phyloP scores from a whole-genome alignment of 1,140 invertebrate genomes.

The Dendroctonus valens region DNA sequence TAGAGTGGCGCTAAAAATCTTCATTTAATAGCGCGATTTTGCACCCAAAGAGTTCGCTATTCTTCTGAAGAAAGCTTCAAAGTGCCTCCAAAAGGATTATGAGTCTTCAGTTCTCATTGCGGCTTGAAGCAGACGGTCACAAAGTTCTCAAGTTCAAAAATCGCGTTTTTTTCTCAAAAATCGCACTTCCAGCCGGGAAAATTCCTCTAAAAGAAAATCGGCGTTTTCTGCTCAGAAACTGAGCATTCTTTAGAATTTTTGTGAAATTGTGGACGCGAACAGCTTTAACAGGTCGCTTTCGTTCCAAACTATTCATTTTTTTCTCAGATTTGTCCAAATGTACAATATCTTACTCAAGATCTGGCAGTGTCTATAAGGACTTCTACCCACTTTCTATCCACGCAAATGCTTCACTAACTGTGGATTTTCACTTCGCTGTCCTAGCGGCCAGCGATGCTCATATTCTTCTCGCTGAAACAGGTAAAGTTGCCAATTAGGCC shows the following conservation, averaged over 20 bases:
- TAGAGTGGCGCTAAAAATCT: background rate
- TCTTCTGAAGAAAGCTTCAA: background rate
- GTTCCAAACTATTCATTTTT: background rate
- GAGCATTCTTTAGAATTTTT: too few species aligned
- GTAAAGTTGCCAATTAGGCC: background rate
- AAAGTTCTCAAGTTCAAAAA: too few species aligned
- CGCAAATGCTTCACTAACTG: conserved; percentile 42
- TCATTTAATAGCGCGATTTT: background rate
- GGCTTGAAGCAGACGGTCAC: too few species aligned
- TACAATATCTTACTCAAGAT: conserved; percentile 42
- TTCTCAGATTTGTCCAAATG: conserved; percentile 29
- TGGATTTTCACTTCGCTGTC: conserved; percentile 60
- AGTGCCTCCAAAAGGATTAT: background rate
- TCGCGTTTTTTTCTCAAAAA: too few species aligned
- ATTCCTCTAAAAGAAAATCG: too few species aligned
- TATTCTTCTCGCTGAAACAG: conserved; percentile 55
- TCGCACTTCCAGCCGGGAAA: too few species aligned
- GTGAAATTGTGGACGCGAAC: too few species aligned
- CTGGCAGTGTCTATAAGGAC: conserved; percentile 54
- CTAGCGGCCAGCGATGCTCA: conserved; percentile 60
- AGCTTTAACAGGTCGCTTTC: too few species aligned
- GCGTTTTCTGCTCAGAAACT: too few species aligned
- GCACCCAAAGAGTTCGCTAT: background rate
- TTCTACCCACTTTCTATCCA: conserved; percentile 47
- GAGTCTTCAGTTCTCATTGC: too few species aligned